A percentile compares a stretch with the other conserved stretches of the same genome.
Conservation (phyloP, 2,797 vertebrate species). For the Myioborus miniatus region DNA sequence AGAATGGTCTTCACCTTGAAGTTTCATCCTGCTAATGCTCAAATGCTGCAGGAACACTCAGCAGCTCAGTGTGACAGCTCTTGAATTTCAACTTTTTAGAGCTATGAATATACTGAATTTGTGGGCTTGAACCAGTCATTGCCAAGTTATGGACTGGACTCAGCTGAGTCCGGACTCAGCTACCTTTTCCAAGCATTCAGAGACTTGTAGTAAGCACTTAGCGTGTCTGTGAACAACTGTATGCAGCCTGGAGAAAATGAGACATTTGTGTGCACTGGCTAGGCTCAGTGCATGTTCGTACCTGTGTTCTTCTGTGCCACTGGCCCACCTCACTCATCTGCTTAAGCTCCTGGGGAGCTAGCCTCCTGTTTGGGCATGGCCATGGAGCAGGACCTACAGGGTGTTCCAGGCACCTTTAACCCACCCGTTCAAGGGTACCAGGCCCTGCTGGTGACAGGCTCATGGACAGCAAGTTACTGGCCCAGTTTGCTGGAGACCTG, state of each 20-base stretch:
- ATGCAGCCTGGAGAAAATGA: not conserved
- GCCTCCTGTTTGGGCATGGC: accelerated
- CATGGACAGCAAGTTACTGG: not conserved
- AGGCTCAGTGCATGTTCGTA: not conserved
- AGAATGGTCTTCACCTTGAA: not conserved
- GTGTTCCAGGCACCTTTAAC: not conserved
- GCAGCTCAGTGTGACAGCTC: not conserved
- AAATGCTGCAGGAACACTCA: not conserved
- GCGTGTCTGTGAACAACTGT: accelerated
- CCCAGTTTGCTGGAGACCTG: not conserved
- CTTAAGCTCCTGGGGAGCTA: not conserved
- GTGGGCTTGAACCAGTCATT: not conserved
- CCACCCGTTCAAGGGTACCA: accelerated
- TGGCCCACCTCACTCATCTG: not conserved
- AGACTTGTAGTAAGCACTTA: not conserved
- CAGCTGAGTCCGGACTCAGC: not conserved
- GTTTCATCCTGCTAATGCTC: not conserved
- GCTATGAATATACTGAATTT: not conserved
- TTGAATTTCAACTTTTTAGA: not conserved
- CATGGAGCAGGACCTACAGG: not conserved
- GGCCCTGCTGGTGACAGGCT: not conserved
- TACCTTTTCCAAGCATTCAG: not conserved
- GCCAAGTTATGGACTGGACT: not conserved
- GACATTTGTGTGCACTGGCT: not conserved
- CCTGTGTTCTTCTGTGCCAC: not conserved